A percentile compares a stretch with the other conserved stretches of the same genome.
Evolutionary conservation across 2,797 vertebrate species (phyloP).

Genomic region (Chiropotes sagulatus): DNA sequence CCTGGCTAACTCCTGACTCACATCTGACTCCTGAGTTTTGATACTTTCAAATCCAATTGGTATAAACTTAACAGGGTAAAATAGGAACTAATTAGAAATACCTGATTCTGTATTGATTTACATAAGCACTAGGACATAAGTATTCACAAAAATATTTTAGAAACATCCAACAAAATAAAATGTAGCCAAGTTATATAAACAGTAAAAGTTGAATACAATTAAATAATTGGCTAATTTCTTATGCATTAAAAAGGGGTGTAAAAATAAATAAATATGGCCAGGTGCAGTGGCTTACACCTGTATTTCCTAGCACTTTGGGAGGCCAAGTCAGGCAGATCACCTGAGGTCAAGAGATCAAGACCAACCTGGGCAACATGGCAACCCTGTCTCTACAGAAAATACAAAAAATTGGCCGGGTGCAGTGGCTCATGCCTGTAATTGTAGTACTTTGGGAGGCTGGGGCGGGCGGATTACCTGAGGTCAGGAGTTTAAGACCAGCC

Average conservation of each 20-base stretch:
- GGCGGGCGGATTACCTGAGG: too few species aligned
- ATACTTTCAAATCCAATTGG: constrained; percentile 7
- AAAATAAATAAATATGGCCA: not conserved
- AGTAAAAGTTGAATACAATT: constrained; percentile 21
- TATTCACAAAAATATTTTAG: constrained; percentile 47
- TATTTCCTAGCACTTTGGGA: not conserved
- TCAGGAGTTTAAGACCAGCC: too few species aligned
- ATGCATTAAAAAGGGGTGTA: not conserved
- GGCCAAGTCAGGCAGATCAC: not conserved
- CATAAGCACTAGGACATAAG: not conserved
- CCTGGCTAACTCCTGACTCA: not conserved
- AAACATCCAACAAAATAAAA: constrained; percentile 47
- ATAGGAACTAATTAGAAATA: constrained; percentile 33
- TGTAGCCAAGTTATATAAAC: constrained; percentile 15
- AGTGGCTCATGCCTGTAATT: too few species aligned
- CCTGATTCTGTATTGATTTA: constrained; percentile 24
- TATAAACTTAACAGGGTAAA: constrained; percentile 7
- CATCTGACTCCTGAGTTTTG: constrained; percentile 2
- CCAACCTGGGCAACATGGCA: not conserved
- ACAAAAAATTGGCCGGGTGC: not conserved
- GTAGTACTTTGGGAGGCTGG: too few species aligned
- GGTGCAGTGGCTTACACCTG: not conserved
- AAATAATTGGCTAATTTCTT: constrained; percentile 37
- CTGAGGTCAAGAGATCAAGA: not conserved
- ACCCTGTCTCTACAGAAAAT: not conserved